phyloP scores from a whole-genome alignment of 2,888 invertebrate genomes.

The Leptothorax acervorum region DNA sequence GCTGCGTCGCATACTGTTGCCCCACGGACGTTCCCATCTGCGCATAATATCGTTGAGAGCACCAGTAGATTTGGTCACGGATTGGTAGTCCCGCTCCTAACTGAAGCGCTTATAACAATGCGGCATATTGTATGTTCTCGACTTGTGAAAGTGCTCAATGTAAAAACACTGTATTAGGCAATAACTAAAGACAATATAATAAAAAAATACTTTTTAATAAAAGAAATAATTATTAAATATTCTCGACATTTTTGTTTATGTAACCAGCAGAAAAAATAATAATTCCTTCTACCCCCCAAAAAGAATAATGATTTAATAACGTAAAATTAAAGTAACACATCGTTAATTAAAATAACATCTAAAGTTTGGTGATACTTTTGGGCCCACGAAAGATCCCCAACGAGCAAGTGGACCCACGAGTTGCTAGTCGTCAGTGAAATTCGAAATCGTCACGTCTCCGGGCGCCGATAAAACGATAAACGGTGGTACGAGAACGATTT shows the following conservation, averaged over 20 bases:
- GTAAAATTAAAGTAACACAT: not conserved
- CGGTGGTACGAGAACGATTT: constrained; percentile 32
- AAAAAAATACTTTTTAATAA: not conserved
- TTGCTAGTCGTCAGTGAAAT: constrained; percentile 26
- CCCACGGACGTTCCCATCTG: not conserved
- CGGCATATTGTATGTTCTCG: not conserved
- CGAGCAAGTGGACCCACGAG: not conserved
- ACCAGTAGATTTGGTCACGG: not conserved
- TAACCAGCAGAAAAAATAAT: not conserved
- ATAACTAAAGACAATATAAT: not conserved
- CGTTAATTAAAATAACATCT: not conserved
- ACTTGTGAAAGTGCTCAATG: not conserved
- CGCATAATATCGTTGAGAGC: constrained; percentile 38
- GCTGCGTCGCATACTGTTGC: not conserved
- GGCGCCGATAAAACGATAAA: constrained; percentile 48
- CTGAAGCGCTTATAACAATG: not conserved
- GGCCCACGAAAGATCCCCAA: not conserved
- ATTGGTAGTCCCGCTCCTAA: constrained; percentile 11
- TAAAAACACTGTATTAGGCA: not conserved
- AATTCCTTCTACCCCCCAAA: not conserved
- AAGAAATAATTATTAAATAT: not conserved
- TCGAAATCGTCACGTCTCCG: constrained; percentile 42
- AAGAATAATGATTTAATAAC: not conserved
- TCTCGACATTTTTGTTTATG: not conserved
- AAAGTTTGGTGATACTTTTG: not conserved